Evolutionary conservation across 2,113 vertebrate species (phyloP).

Genomic region (Nicator chloris): DNA sequence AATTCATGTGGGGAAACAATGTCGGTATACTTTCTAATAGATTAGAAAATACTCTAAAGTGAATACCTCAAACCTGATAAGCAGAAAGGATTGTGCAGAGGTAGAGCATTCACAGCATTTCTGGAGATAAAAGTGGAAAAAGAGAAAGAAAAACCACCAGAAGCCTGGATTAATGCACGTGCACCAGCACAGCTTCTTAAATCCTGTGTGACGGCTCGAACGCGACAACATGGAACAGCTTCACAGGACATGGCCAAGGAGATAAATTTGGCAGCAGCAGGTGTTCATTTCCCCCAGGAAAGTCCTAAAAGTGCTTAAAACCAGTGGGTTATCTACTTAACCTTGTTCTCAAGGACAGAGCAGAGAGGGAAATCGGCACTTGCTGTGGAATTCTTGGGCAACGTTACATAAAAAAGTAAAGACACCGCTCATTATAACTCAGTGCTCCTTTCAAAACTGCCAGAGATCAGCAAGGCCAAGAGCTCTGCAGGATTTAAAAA

Average conservation of each 20-base stretch:
- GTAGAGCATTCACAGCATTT: background rate
- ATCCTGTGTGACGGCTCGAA: background rate
- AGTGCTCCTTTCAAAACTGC: background rate
- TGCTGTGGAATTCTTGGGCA: background rate
- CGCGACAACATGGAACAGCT: background rate
- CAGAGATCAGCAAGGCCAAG: background rate
- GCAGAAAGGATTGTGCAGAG: background rate
- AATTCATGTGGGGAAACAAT: background rate
- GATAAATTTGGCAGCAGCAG: conserved; percentile 13
- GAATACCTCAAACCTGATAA: background rate
- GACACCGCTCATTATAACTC: background rate
- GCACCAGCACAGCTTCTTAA: background rate
- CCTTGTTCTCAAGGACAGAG: background rate
- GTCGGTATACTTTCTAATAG: background rate
- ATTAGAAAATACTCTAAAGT: background rate
- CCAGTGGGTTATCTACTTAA: background rate
- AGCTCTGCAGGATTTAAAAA: background rate
- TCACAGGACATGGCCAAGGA: background rate
- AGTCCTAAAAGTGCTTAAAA: background rate
- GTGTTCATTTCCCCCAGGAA: background rate
- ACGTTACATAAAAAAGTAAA: background rate
- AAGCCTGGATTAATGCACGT: background rate
- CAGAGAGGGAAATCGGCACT: background rate
- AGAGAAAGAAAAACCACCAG: background rate
- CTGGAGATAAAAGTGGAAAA: background rate